phyloP scores from a whole-genome alignment of 2,113 vertebrate genomes.

The Scatophagus argus region DNA sequence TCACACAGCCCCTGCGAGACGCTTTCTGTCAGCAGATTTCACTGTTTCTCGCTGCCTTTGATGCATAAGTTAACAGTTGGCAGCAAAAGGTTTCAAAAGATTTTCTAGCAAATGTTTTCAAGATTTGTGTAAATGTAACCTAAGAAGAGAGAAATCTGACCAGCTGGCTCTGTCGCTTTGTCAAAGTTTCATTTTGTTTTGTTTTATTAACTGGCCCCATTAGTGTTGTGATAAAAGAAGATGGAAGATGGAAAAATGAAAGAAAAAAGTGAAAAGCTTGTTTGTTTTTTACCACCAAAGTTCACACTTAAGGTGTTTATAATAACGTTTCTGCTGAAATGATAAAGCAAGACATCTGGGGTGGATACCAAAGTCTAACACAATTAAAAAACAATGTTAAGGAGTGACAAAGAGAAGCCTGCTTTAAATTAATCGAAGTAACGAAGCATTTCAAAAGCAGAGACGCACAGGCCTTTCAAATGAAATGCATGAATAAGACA shows the following conservation, averaged over 20 bases:
- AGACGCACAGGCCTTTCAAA: background rate
- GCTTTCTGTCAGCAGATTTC: conserved; percentile 60
- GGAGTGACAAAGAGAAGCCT: background rate
- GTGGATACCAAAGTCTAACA: conserved; percentile 1
- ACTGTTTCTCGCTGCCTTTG: conserved; percentile 43
- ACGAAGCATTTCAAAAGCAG: background rate
- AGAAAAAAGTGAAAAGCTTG: conserved; percentile 18
- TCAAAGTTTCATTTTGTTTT: conserved; percentile 27
- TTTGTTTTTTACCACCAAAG: conserved; percentile 25
- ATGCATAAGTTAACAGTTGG: conserved; percentile 57
- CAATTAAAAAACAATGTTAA: conserved; percentile 16
- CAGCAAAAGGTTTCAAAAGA: conserved; percentile 40
- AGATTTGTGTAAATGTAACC: background rate
- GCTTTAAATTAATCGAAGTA: background rate
- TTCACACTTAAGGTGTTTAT: conserved; percentile 54
- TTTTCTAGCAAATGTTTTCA: conserved; percentile 11
- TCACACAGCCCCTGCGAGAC: conserved; percentile 40
- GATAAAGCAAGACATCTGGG: conserved; percentile 36
- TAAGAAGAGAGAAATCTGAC: conserved; percentile 22
- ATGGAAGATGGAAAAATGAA: background rate
- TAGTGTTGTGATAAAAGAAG: conserved; percentile 23
- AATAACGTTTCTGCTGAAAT: background rate
- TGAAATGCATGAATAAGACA: background rate
- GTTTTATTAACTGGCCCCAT: background rate
- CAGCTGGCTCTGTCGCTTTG: conserved; percentile 2